Evolutionary conservation across 2,888 invertebrate species (phyloP).

Genomic region (Spilosoma lubricipeda): DNA sequence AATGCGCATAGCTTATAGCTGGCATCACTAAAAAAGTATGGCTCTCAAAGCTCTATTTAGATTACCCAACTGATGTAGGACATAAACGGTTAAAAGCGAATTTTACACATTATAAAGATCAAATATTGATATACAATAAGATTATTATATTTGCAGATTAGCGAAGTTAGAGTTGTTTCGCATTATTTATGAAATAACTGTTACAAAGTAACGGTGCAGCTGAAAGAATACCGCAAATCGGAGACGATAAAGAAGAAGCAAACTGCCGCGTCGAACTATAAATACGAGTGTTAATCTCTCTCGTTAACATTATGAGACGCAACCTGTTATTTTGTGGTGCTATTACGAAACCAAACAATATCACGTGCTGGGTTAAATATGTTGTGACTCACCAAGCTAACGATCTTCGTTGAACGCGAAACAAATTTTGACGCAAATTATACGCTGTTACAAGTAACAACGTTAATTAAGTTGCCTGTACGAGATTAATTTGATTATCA

Average conservation of each 20-base stretch:
- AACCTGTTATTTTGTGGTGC: slow-evolving; percentile 78
- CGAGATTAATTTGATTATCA: slow-evolving; percentile 82
- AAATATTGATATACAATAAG: neutral
- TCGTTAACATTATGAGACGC: slow-evolving; percentile 72
- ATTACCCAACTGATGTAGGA: neutral
- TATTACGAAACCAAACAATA: slow-evolving; percentile 83
- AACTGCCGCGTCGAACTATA: slow-evolving; percentile 48
- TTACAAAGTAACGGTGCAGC: slow-evolving; percentile 46
- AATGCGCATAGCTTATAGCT: slow-evolving; percentile 32
- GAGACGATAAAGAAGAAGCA: slow-evolving; percentile 3
- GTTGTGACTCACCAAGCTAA: slow-evolving; percentile 71
- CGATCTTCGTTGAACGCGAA: slow-evolving; percentile 78
- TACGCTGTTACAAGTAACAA: slow-evolving; percentile 77
- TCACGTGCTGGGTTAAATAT: slow-evolving; percentile 70
- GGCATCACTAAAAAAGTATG: slow-evolving; percentile 13
- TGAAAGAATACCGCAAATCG: slow-evolving; percentile 42
- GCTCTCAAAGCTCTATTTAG: neutral
- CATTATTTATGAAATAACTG: slow-evolving; percentile 39
- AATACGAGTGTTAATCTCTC: slow-evolving; percentile 69
- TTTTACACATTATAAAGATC: neutral
- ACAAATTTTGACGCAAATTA: slow-evolving; percentile 84
- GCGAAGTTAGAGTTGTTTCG: slow-evolving; percentile 26
- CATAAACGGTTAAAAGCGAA: neutral
- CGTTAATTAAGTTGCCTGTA: slow-evolving; percentile 80
- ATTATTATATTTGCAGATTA: neutral